Conservation (phyloP, 2,113 vertebrate genomes). For the Cettia cetti region DNA sequence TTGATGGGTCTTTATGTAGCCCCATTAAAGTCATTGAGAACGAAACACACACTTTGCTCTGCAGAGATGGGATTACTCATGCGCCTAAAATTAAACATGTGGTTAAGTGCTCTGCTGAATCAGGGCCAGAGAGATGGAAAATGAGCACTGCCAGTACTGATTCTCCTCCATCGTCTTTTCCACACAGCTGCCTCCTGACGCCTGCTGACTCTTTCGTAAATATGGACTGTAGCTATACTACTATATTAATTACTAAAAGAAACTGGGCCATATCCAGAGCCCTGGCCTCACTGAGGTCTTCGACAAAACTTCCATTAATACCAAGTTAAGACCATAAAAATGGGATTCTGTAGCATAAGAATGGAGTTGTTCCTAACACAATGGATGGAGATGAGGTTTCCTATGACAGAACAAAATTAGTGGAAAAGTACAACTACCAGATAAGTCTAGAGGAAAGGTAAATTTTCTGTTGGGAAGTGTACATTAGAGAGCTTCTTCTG, state of each 20-base stretch:
- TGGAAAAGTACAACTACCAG: not conserved
- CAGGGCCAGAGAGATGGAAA: slow-evolving; percentile 53
- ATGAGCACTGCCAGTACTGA: slow-evolving; percentile 54
- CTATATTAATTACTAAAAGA: slow-evolving; percentile 34
- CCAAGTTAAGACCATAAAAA: not conserved
- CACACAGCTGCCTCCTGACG: slow-evolving; percentile 55
- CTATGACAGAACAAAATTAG: not conserved
- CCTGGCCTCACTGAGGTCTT: not conserved
- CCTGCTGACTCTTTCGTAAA: slow-evolving; percentile 44
- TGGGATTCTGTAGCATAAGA: not conserved
- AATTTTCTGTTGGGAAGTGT: not conserved
- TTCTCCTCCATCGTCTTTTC: slow-evolving; percentile 37
- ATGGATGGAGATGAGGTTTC: not conserved
- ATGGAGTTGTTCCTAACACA: not conserved
- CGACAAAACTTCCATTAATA: not conserved
- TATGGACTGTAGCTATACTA: not conserved
- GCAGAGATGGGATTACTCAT: slow-evolving; percentile 60
- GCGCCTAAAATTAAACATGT: slow-evolving; percentile 65
- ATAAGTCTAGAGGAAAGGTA: slow-evolving; percentile 1
- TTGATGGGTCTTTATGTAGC: not conserved
- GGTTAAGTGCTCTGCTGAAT: slow-evolving; percentile 66
- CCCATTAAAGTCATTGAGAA: slow-evolving; percentile 38
- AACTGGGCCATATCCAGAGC: not conserved
- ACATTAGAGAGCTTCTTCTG: not conserved
- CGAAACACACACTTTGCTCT: not conserved